Evolutionary conservation across 2,113 vertebrate species (phyloP), one percentile per base, ranked within the genome.

Genomic region (Pseudonaja textilis): DNA sequence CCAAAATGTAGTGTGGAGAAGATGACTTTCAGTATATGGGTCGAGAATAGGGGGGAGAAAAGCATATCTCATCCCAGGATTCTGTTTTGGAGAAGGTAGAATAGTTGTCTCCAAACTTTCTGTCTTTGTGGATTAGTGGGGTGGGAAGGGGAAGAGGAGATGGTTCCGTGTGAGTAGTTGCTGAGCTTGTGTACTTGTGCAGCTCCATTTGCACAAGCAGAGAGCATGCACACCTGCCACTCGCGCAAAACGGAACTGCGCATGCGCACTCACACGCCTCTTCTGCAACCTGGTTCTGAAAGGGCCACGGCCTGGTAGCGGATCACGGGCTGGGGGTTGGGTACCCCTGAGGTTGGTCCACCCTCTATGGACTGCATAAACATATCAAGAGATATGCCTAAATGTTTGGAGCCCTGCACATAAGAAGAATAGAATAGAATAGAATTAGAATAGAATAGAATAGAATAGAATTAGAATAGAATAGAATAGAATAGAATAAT

Each of bases 191-290:
- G 14, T 69, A 69, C 4, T 69, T 1, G 2, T n/a, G 64, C n/a
- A n/a, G 14, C 29, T 34, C 64, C 64, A 16, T 69, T 64, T 64
- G 61, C 26, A 12, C 26, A 64, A n/a, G 57, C 0, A 4, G 26
- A 4, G 11, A 25, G 26, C 61, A 61, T 8, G 3, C 8, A 2
- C 25, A 26, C 57, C 57, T 1, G 23, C 25, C 8, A 0, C 25
- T 61, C 3, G 25, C 59, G 3, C 3, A 61, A 61, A 61, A 61
- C 12, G 25, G 3, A 61, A 29, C 59, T 61, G 59, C 3, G 1
- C 59, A 29, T 3, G 6, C 1, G 1, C 3, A 0, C 26, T 29
- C 59, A 61, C 10, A 11, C 0, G 1, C 59, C 10, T 26, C 59
- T 61, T 61, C 59, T 29, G 26, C 10, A 61, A 25, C 26, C 26